A percentile compares a stretch with the other conserved stretches of the same genome.
These are phyloP conservation scores for Meleagris gallopavo DNA, from an alignment of 2,113 vertebrate genomes.

Conservation along the genomic window DNA sequence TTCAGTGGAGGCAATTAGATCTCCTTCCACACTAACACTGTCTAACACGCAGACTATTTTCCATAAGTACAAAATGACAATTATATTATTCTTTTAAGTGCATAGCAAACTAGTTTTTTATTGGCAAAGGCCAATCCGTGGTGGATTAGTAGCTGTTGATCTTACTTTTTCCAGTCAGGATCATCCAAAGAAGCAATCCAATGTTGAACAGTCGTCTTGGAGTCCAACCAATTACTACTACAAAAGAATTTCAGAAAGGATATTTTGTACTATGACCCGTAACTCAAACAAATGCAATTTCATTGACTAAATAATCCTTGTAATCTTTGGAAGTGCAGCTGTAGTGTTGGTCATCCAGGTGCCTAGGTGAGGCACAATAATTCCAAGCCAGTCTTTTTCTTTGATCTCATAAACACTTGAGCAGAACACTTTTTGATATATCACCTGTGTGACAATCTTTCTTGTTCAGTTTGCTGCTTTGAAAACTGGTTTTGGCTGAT, in stretches of 20 bases:
- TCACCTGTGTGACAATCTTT: not conserved
- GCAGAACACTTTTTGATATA: not conserved
- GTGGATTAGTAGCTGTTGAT: not conserved
- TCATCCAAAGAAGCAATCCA: not conserved
- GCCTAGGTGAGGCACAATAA: not conserved
- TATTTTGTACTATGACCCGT: not conserved
- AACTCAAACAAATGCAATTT: not conserved
- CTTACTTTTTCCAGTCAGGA: not conserved
- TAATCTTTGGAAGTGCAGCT: not conserved
- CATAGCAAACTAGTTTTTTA: not conserved
- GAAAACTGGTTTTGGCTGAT: not conserved
- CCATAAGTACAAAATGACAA: not conserved
- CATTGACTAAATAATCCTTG: not conserved
- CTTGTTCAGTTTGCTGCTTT: not conserved
- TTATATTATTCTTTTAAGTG: not conserved
- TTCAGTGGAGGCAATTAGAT: not conserved
- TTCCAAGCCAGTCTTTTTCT: not conserved
- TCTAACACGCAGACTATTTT: not conserved
- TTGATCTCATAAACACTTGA: not conserved
- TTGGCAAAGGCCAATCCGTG: not conserved
- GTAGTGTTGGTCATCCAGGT: not conserved
- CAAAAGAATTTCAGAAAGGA: not conserved
- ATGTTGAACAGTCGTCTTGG: not conserved
- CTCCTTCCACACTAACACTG: not conserved
- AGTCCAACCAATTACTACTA: not conserved